These are phyloP conservation scores for Ceyx erithaca DNA, from an alignment of 2,797 vertebrate genomes.

Conservation along the genomic window DNA sequence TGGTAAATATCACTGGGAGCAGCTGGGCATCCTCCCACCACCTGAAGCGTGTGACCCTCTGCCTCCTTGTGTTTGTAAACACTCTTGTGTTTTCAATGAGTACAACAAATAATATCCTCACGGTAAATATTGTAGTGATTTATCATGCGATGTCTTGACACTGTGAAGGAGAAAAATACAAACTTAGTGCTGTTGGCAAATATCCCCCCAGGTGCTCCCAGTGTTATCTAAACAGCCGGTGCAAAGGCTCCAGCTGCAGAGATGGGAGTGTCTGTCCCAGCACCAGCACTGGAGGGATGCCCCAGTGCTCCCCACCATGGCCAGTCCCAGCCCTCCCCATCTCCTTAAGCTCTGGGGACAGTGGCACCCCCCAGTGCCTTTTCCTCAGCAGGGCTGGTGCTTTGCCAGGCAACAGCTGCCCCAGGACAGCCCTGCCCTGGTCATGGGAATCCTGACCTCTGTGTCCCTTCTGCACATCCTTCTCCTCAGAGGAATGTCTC, in stretches of 20 bases:
- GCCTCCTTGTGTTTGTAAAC: not conserved
- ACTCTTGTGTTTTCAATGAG: not conserved
- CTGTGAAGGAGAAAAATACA: not conserved
- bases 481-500: not conserved
- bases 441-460: not conserved
- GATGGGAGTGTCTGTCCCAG: fast-evolving
- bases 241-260: not conserved
- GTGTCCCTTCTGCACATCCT: not conserved
- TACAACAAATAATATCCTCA: not conserved
- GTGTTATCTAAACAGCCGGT: not conserved
- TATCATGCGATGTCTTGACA: not conserved
- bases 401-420: not conserved
- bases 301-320: not conserved
- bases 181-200: not conserved
- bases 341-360: not conserved
- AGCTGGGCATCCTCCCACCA: fast-evolving
- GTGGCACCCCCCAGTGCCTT: not conserved
- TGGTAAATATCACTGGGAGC: not conserved
- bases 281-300: fast-evolving
- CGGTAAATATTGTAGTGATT: not conserved
- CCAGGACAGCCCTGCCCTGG: not conserved
- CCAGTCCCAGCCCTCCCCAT: not conserved
- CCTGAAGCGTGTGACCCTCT: fast-evolving
- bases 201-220: not conserved
- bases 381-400: not conserved